These are phyloP conservation scores for Cabera pusaria DNA, from an alignment of 2,888 invertebrate species.

Conservation along the genomic window DNA sequence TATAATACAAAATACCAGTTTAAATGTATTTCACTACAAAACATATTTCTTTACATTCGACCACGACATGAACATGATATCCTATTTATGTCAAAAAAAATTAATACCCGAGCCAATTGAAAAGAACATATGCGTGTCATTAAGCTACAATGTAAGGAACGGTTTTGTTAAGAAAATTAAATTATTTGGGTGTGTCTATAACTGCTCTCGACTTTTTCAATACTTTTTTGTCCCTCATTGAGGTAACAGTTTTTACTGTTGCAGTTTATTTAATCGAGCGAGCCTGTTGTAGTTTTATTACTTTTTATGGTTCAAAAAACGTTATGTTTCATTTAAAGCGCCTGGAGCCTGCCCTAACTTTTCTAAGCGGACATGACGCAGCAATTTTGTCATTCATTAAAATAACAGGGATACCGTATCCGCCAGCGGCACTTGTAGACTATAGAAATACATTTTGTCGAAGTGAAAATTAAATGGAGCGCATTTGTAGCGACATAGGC, in stretches of 20 bases:
- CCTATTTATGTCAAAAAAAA: constrained; percentile 34
- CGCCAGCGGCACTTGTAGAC: constrained; percentile 19
- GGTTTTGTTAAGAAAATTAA: constrained; percentile 60
- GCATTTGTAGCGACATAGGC: constrained; percentile 12
- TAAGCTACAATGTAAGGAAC: constrained; percentile 53
- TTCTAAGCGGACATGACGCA: constrained; percentile 29
- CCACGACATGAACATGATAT: not conserved
- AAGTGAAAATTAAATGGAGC: constrained; percentile 11
- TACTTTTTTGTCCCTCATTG: constrained; percentile 31
- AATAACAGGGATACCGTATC: constrained; percentile 25
- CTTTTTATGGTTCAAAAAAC: constrained; percentile 39
- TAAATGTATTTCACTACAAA: no score
- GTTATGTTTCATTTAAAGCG: constrained; percentile 24
- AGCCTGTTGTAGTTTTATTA: constrained; percentile 36
- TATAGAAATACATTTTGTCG: constrained; percentile 12
- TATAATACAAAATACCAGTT: no score
- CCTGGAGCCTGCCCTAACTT: constrained; percentile 20
- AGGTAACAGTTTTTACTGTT: constrained; percentile 43
- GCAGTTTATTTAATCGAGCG: constrained; percentile 50
- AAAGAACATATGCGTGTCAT: constrained; percentile 66
- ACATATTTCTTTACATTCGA: no score
- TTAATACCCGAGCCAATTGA: constrained; percentile 49
- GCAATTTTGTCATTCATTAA: constrained; percentile 29
- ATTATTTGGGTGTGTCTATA: constrained; percentile 54
- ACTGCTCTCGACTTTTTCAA: constrained; percentile 40